phyloP scores from a whole-genome alignment of 2,797 vertebrate species.

The Chelmon rostratus region DNA sequence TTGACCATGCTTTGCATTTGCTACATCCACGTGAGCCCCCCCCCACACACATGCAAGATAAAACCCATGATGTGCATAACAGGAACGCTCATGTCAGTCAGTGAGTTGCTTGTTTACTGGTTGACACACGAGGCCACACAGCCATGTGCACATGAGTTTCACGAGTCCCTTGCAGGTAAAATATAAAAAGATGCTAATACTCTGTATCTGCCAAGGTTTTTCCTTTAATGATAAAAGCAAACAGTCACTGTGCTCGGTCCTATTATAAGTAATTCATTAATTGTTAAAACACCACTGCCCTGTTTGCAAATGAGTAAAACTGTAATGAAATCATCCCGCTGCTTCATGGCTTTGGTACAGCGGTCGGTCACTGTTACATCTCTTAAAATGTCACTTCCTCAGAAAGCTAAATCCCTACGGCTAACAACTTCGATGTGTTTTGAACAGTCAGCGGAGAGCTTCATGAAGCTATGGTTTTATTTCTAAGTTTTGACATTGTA shows the following conservation, averaged over 20 bases:
- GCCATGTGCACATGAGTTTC: slow-evolving; percentile 11
- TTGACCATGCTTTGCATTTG: slow-evolving; percentile 6
- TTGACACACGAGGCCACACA: neutral
- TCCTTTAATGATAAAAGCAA: slow-evolving; percentile 17
- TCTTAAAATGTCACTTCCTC: slow-evolving; percentile 28
- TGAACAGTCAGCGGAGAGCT: slow-evolving; percentile 52
- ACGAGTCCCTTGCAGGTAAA: slow-evolving; percentile 19
- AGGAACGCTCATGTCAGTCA: neutral
- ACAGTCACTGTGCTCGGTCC: slow-evolving; percentile 26
- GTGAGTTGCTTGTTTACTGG: neutral
- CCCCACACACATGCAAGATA: no score
- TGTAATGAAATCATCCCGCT: slow-evolving; percentile 1
- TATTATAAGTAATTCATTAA: slow-evolving; percentile 16
- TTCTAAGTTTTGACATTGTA: slow-evolving; percentile 56
- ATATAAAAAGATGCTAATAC: slow-evolving; percentile 34
- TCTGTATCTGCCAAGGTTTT: slow-evolving; percentile 22
- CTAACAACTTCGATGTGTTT: slow-evolving; percentile 37
- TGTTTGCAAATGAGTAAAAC: slow-evolving; percentile 25
- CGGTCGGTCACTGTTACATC: slow-evolving; percentile 28
- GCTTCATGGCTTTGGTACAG: slow-evolving; percentile 29
- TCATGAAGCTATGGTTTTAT: slow-evolving; percentile 36
- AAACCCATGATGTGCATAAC: neutral
- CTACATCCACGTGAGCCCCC: neutral
- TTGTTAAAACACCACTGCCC: slow-evolving; percentile 40
- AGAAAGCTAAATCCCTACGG: slow-evolving; percentile 24